phyloP scores from a whole-genome alignment of 2,113 vertebrate genomes.

The Alaudala cheleensis region DNA sequence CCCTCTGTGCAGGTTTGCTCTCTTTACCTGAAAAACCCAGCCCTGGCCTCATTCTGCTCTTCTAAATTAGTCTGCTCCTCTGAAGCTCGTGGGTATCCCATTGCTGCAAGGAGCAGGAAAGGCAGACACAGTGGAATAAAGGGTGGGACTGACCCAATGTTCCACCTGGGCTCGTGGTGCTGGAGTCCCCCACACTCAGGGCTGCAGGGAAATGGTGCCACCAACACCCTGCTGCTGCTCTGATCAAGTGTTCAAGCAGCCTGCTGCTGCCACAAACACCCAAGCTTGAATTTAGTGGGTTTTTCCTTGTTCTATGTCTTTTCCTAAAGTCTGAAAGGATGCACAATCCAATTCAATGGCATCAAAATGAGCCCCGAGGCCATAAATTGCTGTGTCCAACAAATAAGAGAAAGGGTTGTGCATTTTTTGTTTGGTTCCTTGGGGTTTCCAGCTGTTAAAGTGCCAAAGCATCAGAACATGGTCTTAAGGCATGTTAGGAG shows the following conservation, averaged over 20 bases:
- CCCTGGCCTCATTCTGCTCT: background rate
- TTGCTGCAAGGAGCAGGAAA: background rate
- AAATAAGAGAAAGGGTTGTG: background rate
- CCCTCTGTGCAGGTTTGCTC: background rate
- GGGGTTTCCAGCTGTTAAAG: background rate
- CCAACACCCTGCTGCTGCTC: background rate
- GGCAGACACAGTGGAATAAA: background rate
- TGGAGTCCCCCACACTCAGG: background rate
- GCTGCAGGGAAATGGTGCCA: background rate
- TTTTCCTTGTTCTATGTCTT: background rate
- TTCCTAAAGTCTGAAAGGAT: background rate
- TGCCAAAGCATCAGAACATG: background rate
- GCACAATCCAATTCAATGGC: background rate
- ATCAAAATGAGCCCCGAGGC: background rate
- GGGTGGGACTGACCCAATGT: fast-evolving
- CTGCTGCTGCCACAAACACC: background rate
- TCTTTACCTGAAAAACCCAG: background rate
- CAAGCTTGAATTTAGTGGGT: background rate
- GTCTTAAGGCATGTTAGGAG: background rate
- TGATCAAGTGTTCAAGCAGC: background rate
- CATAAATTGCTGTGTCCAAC: background rate
- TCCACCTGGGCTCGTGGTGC: background rate
- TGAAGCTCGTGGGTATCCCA: background rate
- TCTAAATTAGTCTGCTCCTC: background rate
- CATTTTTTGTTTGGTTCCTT: background rate